A percentile compares a stretch with the other conserved stretches of the same genome.
These are phyloP conservation scores for Centruroides vittatus DNA, from an alignment of 1,140 invertebrate species.

Conservation along the genomic window DNA sequence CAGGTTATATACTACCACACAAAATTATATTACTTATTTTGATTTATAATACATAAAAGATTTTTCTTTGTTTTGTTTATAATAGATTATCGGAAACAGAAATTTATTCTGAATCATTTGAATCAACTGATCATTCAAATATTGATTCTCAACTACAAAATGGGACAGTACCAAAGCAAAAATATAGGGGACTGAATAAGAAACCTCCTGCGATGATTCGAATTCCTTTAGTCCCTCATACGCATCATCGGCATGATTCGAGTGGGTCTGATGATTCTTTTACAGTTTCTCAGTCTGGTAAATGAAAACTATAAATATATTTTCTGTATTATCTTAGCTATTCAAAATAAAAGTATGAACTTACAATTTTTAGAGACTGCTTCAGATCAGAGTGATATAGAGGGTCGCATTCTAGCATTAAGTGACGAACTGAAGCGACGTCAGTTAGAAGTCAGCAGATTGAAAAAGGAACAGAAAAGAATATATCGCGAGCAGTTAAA, in stretches of 20 bases:
- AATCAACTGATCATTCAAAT: constrained; percentile 1
- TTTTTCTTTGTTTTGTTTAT: too few species aligned
- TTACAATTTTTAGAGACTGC: constrained; percentile 30
- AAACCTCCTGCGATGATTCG: constrained; percentile 11
- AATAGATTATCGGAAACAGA: constrained; percentile 1
- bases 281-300: constrained; percentile 32
- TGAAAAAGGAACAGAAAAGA: constrained; percentile 33
- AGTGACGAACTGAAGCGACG: constrained; percentile 35
- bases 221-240: constrained; percentile 20
- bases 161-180: too few species aligned
- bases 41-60: too few species aligned
- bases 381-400: constrained; percentile 39
- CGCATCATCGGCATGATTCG: constrained; percentile 26
- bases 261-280: constrained; percentile 42
- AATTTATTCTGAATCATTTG: constrained; percentile 16
- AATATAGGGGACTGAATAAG: background rate
- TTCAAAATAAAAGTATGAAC: background rate
- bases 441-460: constrained; percentile 34
- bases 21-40: too few species aligned
- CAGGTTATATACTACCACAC: too few species aligned
- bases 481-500: constrained; percentile 33
- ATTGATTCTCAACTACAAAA: too few species aligned
- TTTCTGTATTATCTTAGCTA: too few species aligned
- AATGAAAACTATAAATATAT: too few species aligned
- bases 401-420: constrained; percentile 35